Conservation (phyloP, 2,888 invertebrate genomes). For the Hydriomena furcata region DNA sequence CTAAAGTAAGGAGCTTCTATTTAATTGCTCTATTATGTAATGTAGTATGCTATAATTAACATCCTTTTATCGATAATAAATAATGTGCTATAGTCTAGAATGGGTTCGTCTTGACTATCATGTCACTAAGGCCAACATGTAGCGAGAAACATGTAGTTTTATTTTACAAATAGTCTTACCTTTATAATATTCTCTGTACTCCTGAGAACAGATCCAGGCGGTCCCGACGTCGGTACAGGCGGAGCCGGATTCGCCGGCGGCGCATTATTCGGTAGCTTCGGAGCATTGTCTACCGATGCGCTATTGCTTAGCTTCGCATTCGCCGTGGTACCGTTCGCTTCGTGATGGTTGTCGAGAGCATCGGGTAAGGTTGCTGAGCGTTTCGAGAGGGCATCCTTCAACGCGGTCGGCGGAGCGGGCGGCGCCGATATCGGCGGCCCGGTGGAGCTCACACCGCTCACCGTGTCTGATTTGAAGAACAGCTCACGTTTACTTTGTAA, state of each 20-base stretch:
- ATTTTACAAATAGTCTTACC: conserved; percentile 47
- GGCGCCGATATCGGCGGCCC: conserved; percentile 68
- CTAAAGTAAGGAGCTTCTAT: too few relatives aligned
- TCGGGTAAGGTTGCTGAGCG: conserved; percentile 74
- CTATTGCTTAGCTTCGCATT: conserved; percentile 70
- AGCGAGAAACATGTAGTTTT: too few relatives aligned
- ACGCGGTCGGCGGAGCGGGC: conserved; percentile 78
- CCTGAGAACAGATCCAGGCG: conserved; percentile 55
- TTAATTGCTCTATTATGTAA: too few relatives aligned
- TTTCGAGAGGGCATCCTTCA: conserved; percentile 78
- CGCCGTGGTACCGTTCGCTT: conserved; percentile 69
- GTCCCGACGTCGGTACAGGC: conserved; percentile 67
- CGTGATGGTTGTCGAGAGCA: conserved; percentile 74
- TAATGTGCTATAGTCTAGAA: too few relatives aligned
- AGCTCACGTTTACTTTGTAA: conserved; percentile 93
- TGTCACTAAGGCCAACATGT: too few relatives aligned
- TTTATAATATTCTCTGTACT: conserved; percentile 78
- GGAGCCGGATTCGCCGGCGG: conserved; percentile 76
- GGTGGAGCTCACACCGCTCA: conserved; percentile 77
- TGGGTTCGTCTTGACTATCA: too few relatives aligned
- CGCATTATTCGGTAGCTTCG: conserved; percentile 68
- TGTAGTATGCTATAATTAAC: too few relatives aligned
- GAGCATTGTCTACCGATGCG: conserved; percentile 62
- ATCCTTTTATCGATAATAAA: too few relatives aligned
- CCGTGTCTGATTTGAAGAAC: conserved; percentile 90